phyloP scores from a whole-genome alignment of 2,888 invertebrate species.

The Hydropsyche betteni region DNA sequence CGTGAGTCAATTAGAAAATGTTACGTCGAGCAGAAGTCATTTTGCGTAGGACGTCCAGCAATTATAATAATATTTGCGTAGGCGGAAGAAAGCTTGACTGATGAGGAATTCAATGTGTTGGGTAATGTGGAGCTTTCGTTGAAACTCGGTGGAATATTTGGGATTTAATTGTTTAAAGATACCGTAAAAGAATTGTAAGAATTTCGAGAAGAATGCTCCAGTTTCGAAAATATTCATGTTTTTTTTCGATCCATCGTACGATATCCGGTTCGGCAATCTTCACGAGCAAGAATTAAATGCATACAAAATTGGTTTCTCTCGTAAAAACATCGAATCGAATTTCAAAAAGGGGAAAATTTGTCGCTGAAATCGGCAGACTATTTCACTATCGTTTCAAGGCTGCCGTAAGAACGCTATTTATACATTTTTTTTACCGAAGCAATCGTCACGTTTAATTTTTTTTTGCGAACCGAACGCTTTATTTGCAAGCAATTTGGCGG shows the following conservation, averaged over 20 bases:
- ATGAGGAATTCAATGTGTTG: slow-evolving; percentile 15
- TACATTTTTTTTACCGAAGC: not conserved
- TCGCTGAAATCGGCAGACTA: not conserved
- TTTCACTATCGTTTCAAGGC: slow-evolving; percentile 19
- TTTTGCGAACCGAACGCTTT: too few species aligned
- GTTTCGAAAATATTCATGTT: too few species aligned
- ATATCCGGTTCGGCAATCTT: too few species aligned
- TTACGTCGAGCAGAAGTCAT: slow-evolving; percentile 23
- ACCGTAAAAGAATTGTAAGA: too few species aligned
- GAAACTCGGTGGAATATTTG: not conserved
- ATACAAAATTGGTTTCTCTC: too few species aligned
- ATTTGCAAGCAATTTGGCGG: not conserved
- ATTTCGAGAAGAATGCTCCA: too few species aligned
- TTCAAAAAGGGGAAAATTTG: not conserved
- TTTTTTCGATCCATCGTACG: too few species aligned
- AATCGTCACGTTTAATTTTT: slow-evolving; percentile 9
- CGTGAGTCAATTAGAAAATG: slow-evolving; percentile 29
- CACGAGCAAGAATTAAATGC: too few species aligned
- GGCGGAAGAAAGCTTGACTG: slow-evolving; percentile 23
- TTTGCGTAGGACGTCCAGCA: not conserved
- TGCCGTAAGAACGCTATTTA: too few species aligned
- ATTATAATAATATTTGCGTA: slow-evolving; percentile 28
- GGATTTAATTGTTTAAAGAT: not conserved
- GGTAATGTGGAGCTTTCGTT: slow-evolving; percentile 15
- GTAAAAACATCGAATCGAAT: too few species aligned